A percentile compares a stretch with the other conserved stretches of the same genome.
Evolutionary conservation across 2,888 invertebrate species (phyloP).

Genomic region (Chelonus formosanus): DNA sequence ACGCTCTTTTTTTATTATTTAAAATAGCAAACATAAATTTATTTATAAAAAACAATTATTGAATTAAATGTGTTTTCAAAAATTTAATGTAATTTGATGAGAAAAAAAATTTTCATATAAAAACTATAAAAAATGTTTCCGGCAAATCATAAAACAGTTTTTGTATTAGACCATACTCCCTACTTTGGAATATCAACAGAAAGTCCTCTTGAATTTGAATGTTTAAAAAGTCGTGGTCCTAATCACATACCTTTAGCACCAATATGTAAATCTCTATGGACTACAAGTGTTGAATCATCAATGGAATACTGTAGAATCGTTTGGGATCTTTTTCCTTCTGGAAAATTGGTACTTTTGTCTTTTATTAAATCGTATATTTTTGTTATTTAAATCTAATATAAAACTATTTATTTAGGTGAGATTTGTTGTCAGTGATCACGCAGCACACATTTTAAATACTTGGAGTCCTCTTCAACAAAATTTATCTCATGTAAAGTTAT

Average conservation of each 20-base stretch:
- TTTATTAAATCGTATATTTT: conserved; percentile 15
- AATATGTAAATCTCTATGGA: conserved; percentile 94
- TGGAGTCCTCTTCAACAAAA: conserved; percentile 88
- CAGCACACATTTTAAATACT: conserved; percentile 84
- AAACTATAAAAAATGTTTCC: conserved; percentile 69
- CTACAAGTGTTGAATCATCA: conserved; percentile 92
- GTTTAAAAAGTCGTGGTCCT: conserved; percentile 66
- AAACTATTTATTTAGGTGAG: conserved; percentile 71
- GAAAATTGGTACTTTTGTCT: conserved; percentile 74
- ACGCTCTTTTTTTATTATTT: too few relatives aligned
- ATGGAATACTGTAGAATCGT: conserved; percentile 96
- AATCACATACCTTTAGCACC: conserved; percentile 82
- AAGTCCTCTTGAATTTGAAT: conserved; percentile 84
- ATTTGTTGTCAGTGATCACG: conserved; percentile 88
- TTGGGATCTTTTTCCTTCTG: conserved; percentile 95
- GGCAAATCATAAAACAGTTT: conserved; percentile 92
- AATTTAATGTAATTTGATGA: too few relatives aligned
- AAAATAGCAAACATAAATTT: too few relatives aligned
- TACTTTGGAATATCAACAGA: conserved; percentile 89
- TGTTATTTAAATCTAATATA: conserved; percentile 7
- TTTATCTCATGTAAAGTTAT: conserved; percentile 78
- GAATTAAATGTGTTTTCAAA: too few relatives aligned
- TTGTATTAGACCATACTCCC: conserved; percentile 93
- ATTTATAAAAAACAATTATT: too few relatives aligned
- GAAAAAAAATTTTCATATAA: too few relatives aligned